A percentile compares a stretch with the other conserved stretches of the same genome.
Evolutionary conservation across 2,888 invertebrate species (phyloP).

Genomic region (Beris morrisii): DNA sequence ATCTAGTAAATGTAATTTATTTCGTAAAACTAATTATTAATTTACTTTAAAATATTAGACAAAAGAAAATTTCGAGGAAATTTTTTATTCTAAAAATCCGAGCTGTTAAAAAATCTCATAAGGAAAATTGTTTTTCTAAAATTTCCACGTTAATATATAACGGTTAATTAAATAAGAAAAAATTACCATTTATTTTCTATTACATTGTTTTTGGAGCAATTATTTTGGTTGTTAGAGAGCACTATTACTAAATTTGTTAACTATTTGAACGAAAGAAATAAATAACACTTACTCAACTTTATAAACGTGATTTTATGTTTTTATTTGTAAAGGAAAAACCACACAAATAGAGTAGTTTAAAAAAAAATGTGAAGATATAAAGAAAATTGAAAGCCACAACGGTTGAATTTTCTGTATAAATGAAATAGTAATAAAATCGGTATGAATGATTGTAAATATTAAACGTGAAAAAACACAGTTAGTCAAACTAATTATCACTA

Average conservation of each 20-base stretch:
- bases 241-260: not conserved
- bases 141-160: conserved; percentile 4
- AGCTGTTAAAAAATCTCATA: too few species aligned
- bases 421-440: conserved; percentile 3
- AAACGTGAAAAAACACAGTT: conserved; percentile 23
- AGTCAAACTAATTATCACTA: conserved; percentile 35
- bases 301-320: not conserved
- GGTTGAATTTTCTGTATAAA: too few species aligned
- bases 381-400: too few species aligned
- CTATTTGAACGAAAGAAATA: not conserved
- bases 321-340: conserved; percentile 14
- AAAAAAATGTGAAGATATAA: too few species aligned
- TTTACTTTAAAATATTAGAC: too few species aligned
- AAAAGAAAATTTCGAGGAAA: too few species aligned
- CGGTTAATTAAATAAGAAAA: not conserved
- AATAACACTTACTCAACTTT: too few species aligned
- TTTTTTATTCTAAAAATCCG: too few species aligned
- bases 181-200: not conserved
- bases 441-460: conserved; percentile 35
- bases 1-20: conserved; percentile 36
- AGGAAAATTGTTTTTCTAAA: not conserved
- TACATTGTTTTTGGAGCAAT: conserved; percentile 11
- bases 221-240: conserved; percentile 8
- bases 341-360: not conserved
- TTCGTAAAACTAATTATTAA: conserved; percentile 7